Evolutionary conservation across 2,888 invertebrate species (phyloP), one percentile per base, ranked within the genome.

Genomic region (Andrena chrysosceles): DNA sequence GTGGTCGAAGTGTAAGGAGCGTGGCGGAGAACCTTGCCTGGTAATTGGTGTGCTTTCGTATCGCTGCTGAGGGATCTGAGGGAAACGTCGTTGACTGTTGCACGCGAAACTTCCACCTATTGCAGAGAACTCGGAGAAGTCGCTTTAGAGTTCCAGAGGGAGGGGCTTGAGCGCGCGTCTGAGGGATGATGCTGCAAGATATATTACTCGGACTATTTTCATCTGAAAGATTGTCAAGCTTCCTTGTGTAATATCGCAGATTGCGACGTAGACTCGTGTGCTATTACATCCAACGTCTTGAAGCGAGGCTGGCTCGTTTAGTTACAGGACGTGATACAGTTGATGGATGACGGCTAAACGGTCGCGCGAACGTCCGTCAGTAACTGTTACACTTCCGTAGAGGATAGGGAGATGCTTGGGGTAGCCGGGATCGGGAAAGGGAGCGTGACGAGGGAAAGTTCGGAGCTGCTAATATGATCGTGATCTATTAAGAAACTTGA

Each of bases 401-500:
- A 56, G 23, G 23, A 56, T 1, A 3, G 0, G 42, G 3, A 26
- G 56, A 66, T 75, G 76, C 63, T 54, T n/a, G 48, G 31, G 16
- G 52, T n/a, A 52, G 48, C 8, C 23, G 68, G 49, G 48, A 77
- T 23, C 10, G 13, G 67, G 42, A 68, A 75, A 52, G 67, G 62
- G 54, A 52, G 62, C 63, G 63, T 66, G 49, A 20, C 10, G 33
- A 16, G 35, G 35, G 52, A 60, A 70, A 71, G 52, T 62, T 70
- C 31, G 29, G 23, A 49, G 29, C n/a, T 2, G 60, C 26, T 80
- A 71, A 81, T 81, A 79, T 60, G 80, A 66, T 33, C 8, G 42
- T 54, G 62, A 79, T 79, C 80, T 67, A 67, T 67, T 56, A 81
- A 63, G 71, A 67, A 67, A 71, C 71, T 67, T 8, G 48, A 72